phyloP scores from a whole-genome alignment of 2,113 vertebrate genomes.

The Calyptommatus sinebrachiatus region DNA sequence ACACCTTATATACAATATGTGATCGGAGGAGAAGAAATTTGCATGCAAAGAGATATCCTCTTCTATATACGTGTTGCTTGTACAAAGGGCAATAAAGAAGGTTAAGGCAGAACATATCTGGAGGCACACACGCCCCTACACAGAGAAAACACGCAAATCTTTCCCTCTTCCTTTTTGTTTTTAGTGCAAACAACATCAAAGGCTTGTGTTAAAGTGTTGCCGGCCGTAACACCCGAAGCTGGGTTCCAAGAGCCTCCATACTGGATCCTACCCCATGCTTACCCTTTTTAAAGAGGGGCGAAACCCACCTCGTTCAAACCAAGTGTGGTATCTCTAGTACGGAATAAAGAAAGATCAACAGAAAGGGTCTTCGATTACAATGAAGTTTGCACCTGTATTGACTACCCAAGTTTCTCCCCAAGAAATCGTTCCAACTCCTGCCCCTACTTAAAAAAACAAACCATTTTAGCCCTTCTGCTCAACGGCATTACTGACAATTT shows the following conservation, averaged over 20 bases:
- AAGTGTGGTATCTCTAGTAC: conserved; percentile 24
- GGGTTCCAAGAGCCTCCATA: not conserved
- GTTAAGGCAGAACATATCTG: conserved; percentile 60
- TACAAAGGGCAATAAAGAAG: conserved; percentile 14
- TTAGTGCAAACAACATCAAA: conserved; percentile 64
- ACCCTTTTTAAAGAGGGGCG: not conserved
- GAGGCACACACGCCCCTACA: not conserved
- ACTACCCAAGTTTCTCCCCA: not conserved
- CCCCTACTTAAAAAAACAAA: not conserved
- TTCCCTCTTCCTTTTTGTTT: not conserved
- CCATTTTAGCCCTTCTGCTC: not conserved
- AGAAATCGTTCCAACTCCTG: too few species aligned
- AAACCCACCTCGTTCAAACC: not conserved
- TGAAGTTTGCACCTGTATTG: not conserved
- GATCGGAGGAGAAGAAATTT: conserved; percentile 34
- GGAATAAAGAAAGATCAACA: not conserved
- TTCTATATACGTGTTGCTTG: not conserved
- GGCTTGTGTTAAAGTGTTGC: conserved; percentile 60
- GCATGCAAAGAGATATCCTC: not conserved
- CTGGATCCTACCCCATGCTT: not conserved
- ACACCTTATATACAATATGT: conserved; percentile 62
- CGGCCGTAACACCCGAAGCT: not conserved
- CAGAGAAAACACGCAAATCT: not conserved
- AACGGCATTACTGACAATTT: not conserved
- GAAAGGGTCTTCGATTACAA: not conserved